phyloP scores from a whole-genome alignment of 2,113 vertebrate species.

The Siniperca knerii region DNA sequence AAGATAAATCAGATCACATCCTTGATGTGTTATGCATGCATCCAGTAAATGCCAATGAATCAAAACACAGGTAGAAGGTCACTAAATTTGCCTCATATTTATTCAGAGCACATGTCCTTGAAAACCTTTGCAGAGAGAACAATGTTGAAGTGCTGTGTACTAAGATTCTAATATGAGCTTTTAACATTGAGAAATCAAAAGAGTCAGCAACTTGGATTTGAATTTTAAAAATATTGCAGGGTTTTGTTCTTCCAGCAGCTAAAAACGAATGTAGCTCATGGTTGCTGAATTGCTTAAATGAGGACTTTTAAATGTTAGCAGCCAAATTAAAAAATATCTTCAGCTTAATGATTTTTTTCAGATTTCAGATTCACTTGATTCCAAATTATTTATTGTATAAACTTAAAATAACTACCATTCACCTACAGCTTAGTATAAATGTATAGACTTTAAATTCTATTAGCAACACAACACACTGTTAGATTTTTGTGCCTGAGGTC shows the following conservation, averaged over 20 bases:
- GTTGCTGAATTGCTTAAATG: slow-evolving; percentile 15
- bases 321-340: slow-evolving; percentile 10
- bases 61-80: slow-evolving; percentile 85
- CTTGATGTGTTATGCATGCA: slow-evolving; percentile 80
- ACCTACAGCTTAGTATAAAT: neutral
- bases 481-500: neutral
- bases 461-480: neutral
- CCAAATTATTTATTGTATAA: neutral
- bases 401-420: neutral
- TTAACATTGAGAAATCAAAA: slow-evolving; percentile 60
- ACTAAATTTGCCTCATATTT: slow-evolving; percentile 80
- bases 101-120: slow-evolving; percentile 81
- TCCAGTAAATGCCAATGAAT: slow-evolving; percentile 79
- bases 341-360: neutral
- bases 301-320: slow-evolving; percentile 42
- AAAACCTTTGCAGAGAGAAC: slow-evolving; percentile 65
- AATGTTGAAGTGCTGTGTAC: slow-evolving; percentile 43
- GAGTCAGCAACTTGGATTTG: slow-evolving; percentile 53
- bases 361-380: neutral
- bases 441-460: neutral
- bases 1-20: slow-evolving; percentile 81
- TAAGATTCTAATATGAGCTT: slow-evolving; percentile 40
- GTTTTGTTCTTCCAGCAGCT: slow-evolving; percentile 50
- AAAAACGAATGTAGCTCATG: slow-evolving; percentile 33
- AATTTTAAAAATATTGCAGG: slow-evolving; percentile 45